Evolutionary conservation across 2,113 vertebrate species (phyloP).

Genomic region (Chlorodrepanis virens): DNA sequence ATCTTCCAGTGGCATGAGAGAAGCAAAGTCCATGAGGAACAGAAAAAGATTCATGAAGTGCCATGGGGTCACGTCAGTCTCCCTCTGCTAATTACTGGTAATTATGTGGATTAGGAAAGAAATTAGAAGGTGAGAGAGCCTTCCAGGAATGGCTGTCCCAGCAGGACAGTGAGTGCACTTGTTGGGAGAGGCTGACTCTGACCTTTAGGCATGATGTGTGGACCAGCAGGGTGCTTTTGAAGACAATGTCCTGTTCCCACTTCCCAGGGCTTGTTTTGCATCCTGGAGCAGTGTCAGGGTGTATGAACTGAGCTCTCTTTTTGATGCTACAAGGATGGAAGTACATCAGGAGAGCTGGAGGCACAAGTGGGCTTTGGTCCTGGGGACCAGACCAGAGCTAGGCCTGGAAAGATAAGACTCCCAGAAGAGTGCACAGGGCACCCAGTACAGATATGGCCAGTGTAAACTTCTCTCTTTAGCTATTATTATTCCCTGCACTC

Average conservation of each 20-base stretch:
- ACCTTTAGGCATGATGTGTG: neutral
- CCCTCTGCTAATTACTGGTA: neutral
- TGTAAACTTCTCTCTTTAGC: neutral
- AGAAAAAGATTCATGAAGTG: neutral
- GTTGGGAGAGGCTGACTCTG: neutral
- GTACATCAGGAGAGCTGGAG: neutral
- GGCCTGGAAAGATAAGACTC: neutral
- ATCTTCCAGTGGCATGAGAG: neutral
- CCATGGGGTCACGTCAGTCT: neutral
- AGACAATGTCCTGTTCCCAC: neutral
- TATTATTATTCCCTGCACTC: neutral
- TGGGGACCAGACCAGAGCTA: neutral
- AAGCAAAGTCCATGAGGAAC: neutral
- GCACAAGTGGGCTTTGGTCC: neutral
- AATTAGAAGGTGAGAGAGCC: neutral
- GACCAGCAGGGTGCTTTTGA: neutral
- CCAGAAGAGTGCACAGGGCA: neutral
- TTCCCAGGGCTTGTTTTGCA: neutral
- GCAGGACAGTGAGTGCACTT: neutral
- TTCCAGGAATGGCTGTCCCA: neutral
- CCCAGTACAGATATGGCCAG: neutral
- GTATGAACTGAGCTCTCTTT: neutral
- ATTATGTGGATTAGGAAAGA: neutral
- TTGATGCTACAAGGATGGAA: neutral
- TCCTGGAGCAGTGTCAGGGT: rapidly evolving